Evolutionary conservation across 2,113 vertebrate genomes (phyloP), one percentile per base, ranked within the genome.

Genomic region (Pelmatolapia mariae): DNA sequence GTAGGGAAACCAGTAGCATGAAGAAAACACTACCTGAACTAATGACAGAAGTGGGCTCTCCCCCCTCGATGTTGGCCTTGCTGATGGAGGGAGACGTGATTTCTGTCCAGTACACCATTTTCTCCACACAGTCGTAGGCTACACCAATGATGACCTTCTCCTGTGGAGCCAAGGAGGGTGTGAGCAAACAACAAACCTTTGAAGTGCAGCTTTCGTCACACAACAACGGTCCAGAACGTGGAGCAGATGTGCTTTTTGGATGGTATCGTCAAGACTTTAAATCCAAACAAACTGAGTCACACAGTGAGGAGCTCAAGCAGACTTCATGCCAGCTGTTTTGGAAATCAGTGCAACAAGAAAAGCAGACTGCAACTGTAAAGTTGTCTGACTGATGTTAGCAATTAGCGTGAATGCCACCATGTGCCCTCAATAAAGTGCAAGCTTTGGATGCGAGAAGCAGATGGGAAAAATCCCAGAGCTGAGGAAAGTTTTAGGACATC

Each of bases 81-180:
- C 97, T 98, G 84, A 99, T 99, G 0, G 98, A 97, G 31, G 97
- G 98, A 7, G 97, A 96, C 0, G 96, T 97, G 93, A 99, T 98
- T 83, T 99, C 98, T 1, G 98, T 99, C 98, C 98, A 99, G 92
- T 99, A 99, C 57, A 99, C 96, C 96, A 98, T 96, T 93, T 98
- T 97, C 80, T 99, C 98, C 53, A 96, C 93, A 4, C 98, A 99
- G 94, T 99, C 98, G 2, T 97, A 99, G 54, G 98, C 98, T 90
- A 99, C 95, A 11, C 97, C 98, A 26, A 99, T 97, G 91, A 98
- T 96, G 92, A 98, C 97, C 94, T 96, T 98, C 82, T 96, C 98
- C 98, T 99, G 93, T 11, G 88, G 82, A 94, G 59, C 59, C 36
- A 92, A 93, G 10, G 87, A 81, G 95, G 57, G 57, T 29, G 91